These are phyloP conservation scores for Siphamia tubifer DNA, from an alignment of 2,113 vertebrate genomes.

Conservation along the genomic window DNA sequence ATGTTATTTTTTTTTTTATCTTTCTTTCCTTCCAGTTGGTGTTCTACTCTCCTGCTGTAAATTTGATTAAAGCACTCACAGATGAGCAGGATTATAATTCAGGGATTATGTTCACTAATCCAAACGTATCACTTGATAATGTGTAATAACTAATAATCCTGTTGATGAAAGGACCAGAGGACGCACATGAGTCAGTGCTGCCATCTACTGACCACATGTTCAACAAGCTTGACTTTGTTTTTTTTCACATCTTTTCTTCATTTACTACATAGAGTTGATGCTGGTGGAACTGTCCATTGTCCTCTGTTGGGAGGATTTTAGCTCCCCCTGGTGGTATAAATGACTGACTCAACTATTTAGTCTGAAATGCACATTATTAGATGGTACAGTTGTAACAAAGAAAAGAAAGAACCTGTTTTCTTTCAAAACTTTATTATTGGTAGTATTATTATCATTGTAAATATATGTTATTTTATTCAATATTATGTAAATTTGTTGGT, in stretches of 20 bases:
- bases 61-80: conserved; percentile 41
- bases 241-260: background rate
- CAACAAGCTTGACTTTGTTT: background rate
- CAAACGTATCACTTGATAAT: conserved; percentile 50
- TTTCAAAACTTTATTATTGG: too few species aligned
- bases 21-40: background rate
- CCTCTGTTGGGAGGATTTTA: background rate
- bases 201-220: conserved; percentile 55
- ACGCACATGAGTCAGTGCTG: conserved; percentile 26
- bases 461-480: too few species aligned
- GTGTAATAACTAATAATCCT: conserved; percentile 61
- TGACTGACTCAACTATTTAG: background rate
- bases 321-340: background rate
- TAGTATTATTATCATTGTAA: too few species aligned
- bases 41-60: background rate
- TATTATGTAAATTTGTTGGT: too few species aligned
- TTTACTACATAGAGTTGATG: background rate
- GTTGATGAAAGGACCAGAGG: conserved; percentile 25
- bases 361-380: too few species aligned
- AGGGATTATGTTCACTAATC: conserved; percentile 58
- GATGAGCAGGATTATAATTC: conserved; percentile 59
- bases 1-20: background rate
- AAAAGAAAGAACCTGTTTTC: too few species aligned
- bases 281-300: background rate
- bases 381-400: too few species aligned